Conservation (phyloP, 2,888 invertebrate genomes). For the Nomada fucata region DNA sequence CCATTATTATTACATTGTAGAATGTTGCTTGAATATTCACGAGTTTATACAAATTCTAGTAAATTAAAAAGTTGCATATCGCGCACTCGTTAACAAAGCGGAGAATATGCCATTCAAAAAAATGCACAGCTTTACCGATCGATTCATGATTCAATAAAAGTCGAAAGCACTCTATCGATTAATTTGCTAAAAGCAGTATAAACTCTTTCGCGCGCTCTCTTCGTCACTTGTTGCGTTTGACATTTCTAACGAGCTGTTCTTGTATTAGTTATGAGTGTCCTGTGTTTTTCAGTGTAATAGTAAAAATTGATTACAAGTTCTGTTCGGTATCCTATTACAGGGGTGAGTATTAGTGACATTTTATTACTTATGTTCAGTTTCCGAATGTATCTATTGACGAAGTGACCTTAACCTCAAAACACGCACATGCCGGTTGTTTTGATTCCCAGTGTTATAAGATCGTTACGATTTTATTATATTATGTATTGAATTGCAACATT, state of each 20-base stretch:
- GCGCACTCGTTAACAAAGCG: too few relatives aligned
- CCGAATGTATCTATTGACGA: neutral
- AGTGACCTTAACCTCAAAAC: slow-evolving; percentile 41
- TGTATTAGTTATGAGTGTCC: neutral
- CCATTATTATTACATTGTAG: neutral
- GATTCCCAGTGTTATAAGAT: neutral
- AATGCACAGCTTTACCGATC: neutral
- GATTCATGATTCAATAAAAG: neutral
- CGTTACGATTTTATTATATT: neutral
- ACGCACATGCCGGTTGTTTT: neutral
- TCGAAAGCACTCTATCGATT: slow-evolving; percentile 22
- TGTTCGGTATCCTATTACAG: neutral
- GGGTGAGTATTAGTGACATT: slow-evolving; percentile 23
- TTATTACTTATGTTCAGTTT: neutral
- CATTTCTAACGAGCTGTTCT: slow-evolving; percentile 5
- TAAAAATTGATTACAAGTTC: neutral
- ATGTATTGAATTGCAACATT: neutral
- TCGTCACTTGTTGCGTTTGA: slow-evolving; percentile 69
- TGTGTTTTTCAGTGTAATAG: slow-evolving; percentile 5
- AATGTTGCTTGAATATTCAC: neutral
- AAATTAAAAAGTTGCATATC: neutral
- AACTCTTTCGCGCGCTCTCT: slow-evolving; percentile 58
- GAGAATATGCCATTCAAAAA: neutral
- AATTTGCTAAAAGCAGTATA: neutral
- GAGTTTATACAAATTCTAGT: neutral